Evolutionary conservation across 2,888 invertebrate species (phyloP).

Genomic region (Blomia tropicalis): DNA sequence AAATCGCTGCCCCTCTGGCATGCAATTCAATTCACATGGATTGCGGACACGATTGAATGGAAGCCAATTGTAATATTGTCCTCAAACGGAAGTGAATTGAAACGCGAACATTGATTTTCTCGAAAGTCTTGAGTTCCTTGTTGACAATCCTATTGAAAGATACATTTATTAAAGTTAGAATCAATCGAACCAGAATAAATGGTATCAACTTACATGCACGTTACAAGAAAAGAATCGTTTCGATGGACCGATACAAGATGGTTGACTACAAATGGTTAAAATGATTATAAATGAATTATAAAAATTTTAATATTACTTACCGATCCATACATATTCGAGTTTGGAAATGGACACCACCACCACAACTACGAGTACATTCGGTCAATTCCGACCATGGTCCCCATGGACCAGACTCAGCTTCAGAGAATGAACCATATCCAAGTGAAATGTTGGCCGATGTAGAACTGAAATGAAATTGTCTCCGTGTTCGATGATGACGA

Average conservation of each 20-base stretch:
- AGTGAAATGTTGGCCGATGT: neutral
- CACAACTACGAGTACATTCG: slow-evolving; percentile 70
- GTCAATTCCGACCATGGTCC: slow-evolving; percentile 27
- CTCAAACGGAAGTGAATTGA: slow-evolving; percentile 62
- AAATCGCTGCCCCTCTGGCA: slow-evolving; percentile 75
- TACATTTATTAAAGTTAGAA: neutral
- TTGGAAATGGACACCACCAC: slow-evolving; percentile 77
- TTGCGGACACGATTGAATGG: slow-evolving; percentile 51
- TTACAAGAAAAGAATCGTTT: slow-evolving; percentile 78
- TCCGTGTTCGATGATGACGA: neutral
- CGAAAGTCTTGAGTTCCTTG: slow-evolving; percentile 62
- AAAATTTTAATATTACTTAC: slow-evolving; percentile 37
- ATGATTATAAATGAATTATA: neutral
- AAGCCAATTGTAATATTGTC: slow-evolving; percentile 66
- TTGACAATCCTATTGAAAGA: slow-evolving; percentile 55
- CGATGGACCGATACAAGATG: slow-evolving; percentile 54
- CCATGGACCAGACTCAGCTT: slow-evolving; percentile 27
- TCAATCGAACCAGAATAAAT: slow-evolving; percentile 9
- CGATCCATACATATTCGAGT: slow-evolving; percentile 54
- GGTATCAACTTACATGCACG: slow-evolving; percentile 48
- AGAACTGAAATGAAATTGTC: neutral
- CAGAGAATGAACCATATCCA: neutral
- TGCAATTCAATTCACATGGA: slow-evolving; percentile 87
- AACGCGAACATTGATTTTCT: slow-evolving; percentile 70
- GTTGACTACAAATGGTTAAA: neutral